Conservation (phyloP, 2,113 vertebrate species). For the Notiomystis cincta region DNA sequence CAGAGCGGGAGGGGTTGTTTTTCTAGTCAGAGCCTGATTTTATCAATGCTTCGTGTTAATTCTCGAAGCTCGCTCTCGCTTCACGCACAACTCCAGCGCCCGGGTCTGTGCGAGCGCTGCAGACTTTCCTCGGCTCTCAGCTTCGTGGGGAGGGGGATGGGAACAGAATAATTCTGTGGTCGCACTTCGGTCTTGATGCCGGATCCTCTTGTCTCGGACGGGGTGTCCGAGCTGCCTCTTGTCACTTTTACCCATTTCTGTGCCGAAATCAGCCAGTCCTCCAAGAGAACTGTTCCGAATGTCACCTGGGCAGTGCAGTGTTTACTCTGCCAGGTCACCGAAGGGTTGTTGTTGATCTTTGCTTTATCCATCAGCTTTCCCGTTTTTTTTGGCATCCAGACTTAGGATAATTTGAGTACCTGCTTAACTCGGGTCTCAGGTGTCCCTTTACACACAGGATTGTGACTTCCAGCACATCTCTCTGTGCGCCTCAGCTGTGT, state of each 20-base stretch:
- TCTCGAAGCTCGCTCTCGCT: background rate
- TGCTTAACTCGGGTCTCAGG: background rate
- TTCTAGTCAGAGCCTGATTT: background rate
- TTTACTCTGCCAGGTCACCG: background rate
- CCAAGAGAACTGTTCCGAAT: background rate
- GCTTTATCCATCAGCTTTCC: background rate
- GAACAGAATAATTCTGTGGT: background rate
- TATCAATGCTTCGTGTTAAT: background rate
- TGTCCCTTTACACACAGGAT: too few species aligned
- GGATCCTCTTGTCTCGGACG: background rate
- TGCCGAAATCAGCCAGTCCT: background rate
- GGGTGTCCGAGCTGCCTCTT: background rate
- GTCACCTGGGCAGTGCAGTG: background rate
- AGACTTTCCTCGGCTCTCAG: background rate
- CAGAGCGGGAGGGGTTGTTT: background rate
- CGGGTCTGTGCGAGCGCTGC: background rate
- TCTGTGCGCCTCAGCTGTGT: background rate
- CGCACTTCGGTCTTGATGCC: background rate
- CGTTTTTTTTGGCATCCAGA: background rate
- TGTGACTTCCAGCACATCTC: background rate
- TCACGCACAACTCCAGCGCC: background rate
- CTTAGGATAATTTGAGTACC: background rate
- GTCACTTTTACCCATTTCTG: background rate
- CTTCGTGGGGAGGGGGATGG: conserved; percentile 2
- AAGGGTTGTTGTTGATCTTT: background rate